Base-by-base conservation (phyloP, 1,140 invertebrate species). In the Colletes gigas region DNA sequence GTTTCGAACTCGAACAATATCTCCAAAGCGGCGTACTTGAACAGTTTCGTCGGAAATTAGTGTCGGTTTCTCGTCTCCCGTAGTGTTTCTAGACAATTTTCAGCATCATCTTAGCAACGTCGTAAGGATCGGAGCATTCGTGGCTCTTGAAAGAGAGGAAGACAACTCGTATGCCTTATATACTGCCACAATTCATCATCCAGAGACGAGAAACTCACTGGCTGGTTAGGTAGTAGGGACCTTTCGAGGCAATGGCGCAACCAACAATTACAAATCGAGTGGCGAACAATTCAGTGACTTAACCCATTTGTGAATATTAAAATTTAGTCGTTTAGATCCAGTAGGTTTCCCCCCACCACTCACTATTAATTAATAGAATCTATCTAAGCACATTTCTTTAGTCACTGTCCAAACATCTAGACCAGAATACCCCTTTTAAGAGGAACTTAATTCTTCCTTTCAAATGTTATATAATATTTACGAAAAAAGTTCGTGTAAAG, bases 101-200 rank as follows among this genome's bases (percentile, higher is more conserved):
- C 62, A 54, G 52, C 21, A 50, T 81, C 57, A 39, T 72, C 50
- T 60, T 69, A 83, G 70, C 21, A 80, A 70, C 60, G 59, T 80
- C 52, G 52, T 41, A 19, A 73, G 62, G 55, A 54, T 73, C 39
- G 44, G 52, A 57, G 54, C n/a, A 21, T n/a, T 54, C 55, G 54
- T 41, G 73, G 73, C 41, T 52, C 50, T 68, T 67, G 21, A 69
- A 82, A 59, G 10, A 39, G 65, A 65, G 73, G 21, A 74, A 12
- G 70, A 86, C 70, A 83, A 87, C 84, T 67, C 59, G 76, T 75
- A 86, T 87, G 84, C 84, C 85, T 86, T 87, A 86, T 63, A 74
- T 85, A 87, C 85, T 87, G 85, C 85, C 85, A 86, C 71, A 74
- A 74, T 59, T 83, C 62, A 80, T 73, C 63, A 57, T 62, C 44